Base-by-base conservation (phyloP, 2,888 invertebrate genomes). In the Pseudolycoriella hygida region DNA sequence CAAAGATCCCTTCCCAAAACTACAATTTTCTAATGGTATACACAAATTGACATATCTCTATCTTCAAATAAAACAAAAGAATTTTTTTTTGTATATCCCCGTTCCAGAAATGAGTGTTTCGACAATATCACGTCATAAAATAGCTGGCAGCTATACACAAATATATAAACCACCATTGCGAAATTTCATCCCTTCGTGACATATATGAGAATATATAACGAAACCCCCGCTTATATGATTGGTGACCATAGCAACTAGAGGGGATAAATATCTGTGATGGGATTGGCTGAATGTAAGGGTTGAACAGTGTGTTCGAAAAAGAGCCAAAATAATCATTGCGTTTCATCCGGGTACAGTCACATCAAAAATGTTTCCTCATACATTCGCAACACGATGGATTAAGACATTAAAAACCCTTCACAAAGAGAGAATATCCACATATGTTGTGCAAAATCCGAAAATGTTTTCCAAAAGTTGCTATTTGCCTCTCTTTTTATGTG, bases 171-270 rank as follows among this genome's bases (percentile, higher is more conserved):
- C 19, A 40, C 39, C 39, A 39, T 39, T 39, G 18, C 19, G 25
- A 34, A 34, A 12, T 34, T 34, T 34, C 34, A 34, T 34, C 34
- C 34, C 34, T 14, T 34, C 25, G 25, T 8, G 25, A 3, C 8
- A 40, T 18, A 40, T 40, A 19, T 6, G 18, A 40, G 12, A 40
- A 17, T 34, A 14, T 34, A 34, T 34, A 14, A 25, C 25, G 25
- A 25, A 6, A 25, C 8, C 15, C 34, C 19, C 40, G 30, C 30
- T 38, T 44, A 34, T 31, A 44, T 44, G 44, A 44, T 44, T 44
- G 44, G 40, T 44, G 14, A 34, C 44, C 40, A 44, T 44, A 40
- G 44, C 18, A 40, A 44, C 44, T 30, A 10, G 11, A 18, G 17
- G 17, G 19, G 18, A 40, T 40, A 40, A 18, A 17, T 40, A 18